Evolutionary conservation across 2,113 vertebrate species (phyloP).

Genomic region (Pyxicephalus adspersus): DNA sequence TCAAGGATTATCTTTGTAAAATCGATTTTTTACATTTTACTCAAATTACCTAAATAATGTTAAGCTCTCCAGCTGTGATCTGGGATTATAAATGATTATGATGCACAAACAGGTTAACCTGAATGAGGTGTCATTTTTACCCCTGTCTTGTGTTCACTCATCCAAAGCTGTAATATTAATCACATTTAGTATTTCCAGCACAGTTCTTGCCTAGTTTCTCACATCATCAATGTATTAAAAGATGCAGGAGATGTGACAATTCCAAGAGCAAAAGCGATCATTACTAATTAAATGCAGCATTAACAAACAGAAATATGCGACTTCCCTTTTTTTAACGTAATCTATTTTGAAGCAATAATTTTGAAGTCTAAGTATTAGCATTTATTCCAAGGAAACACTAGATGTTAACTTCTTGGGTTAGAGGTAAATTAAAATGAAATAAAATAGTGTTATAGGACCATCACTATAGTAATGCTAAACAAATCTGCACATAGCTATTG

Average conservation of each 20-base stretch:
- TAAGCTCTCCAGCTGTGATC: background rate
- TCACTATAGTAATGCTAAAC: slow-evolving; percentile 17
- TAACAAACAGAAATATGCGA: background rate
- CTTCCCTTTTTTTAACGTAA: background rate
- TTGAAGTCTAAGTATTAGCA: slow-evolving; percentile 2
- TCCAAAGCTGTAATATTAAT: slow-evolving; percentile 24
- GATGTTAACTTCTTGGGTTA: background rate
- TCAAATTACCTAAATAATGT: background rate
- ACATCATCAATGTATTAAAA: slow-evolving; percentile 21
- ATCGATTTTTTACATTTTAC: background rate
- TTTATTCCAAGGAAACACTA: background rate
- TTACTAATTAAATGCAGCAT: slow-evolving; percentile 19
- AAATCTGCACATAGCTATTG: background rate
- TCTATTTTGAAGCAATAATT: background rate
- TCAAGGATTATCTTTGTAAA: no score
- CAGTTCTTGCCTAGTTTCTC: slow-evolving; percentile 8
- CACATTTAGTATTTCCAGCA: slow-evolving; percentile 12
- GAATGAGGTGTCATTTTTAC: slow-evolving; percentile 36
- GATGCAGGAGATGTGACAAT: background rate
- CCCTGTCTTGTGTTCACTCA: slow-evolving; percentile 25
- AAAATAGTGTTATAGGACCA: background rate
- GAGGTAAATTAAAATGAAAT: background rate
- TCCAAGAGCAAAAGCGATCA: background rate
- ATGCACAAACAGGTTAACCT: slow-evolving; percentile 23
- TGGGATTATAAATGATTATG: slow-evolving; percentile 31